Evolutionary conservation across 2,888 invertebrate species (phyloP), one percentile per base, ranked within the genome.

Genomic region (Aleiodes alternator): DNA sequence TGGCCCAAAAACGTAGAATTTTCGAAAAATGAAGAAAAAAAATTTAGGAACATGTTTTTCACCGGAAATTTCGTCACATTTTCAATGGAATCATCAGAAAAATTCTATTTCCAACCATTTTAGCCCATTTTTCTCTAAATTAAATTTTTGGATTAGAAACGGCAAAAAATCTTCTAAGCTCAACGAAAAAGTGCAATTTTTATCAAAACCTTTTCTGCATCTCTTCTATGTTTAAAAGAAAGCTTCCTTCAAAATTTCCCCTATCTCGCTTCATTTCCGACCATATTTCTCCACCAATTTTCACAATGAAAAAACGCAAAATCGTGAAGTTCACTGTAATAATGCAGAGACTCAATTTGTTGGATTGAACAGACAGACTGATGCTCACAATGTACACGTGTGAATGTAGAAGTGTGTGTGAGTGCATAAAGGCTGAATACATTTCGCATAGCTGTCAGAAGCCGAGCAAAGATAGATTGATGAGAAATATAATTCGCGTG

Each of bases 391-490:
- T 34, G 23, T 23, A 23, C 23, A 34, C 43, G 9, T 43, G 43
- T 43, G 7, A 9, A 9, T 75, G 77, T 23, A 23, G 23, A 23
- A 48, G 68, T 23, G 61, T 61, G 73, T 59, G 69, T 53, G 48
- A 82, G 82, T 81, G 85, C 43, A 43, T 34, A 59, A 34, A 34
- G 59, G 38, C 29, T 59, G 59, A 59, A 59, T 59, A 29, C 59
- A 31, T 59, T 59, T 59, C n/a, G 38, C 23, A 34, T 59, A 29
- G 57, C 85, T 87, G 87, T 87, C 87, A 85, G 85, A 83, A 81
- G 83, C 82, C 82, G 83, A 80, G 83, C 76, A 83, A 85, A 86
- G 87, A 86, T 85, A 83, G 87, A 87, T 87, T 87, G 87, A 87
- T 87, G 86, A 84, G 86, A 83, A 81, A 80, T 81, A 82, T 82